Evolutionary conservation across 2,888 invertebrate species (phyloP), one percentile per base, ranked within the genome.

Genomic region (Choristoneura rosaceana): DNA sequence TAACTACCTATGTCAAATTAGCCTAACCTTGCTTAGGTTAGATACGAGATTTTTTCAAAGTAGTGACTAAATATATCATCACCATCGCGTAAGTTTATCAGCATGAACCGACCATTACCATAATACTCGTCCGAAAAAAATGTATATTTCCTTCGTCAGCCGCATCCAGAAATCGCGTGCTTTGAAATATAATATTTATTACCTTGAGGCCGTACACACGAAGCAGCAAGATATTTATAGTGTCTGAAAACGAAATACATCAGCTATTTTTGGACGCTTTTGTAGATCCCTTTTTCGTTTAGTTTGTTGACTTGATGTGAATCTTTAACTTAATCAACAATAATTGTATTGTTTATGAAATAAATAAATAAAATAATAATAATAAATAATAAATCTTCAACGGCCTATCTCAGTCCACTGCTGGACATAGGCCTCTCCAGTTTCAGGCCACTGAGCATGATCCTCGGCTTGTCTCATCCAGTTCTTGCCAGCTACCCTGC

Each of bases 151-250:
- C 41, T 43, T 12, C 17, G 61, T 43, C 61, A 17, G 41, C 41
- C 43, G 38, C 61, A 43, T 43, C 17, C 17, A 17, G 41, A 43
- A 4, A 55, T 55, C 25, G 61, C 43, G 61, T 14, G 43, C 5
- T 43, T 17, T 17, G 43, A 43, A 61, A 61, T 61, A 61, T 43
- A 61, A 61, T 61, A 61, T 61, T 61, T 61, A 61, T 43, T 61
- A 60, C 43, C 17, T 17, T 17, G 61, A 61, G 15, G 15, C 17
- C 0, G 7, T 12, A 17, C 61, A 43, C 17, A 43, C 41, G 9
- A 25, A 61, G 61, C 43, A 7, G 17, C 15, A 17, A 25, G 43
- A 60, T 60, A 41, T 60, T 41, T 41, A 60, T 41, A 15, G 17
- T 12, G 43, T 41, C 61, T 61, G 61, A 61, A 17, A 43, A 41